Conservation (phyloP, 2,888 invertebrate species). For the Bruchidius siliquastri region DNA sequence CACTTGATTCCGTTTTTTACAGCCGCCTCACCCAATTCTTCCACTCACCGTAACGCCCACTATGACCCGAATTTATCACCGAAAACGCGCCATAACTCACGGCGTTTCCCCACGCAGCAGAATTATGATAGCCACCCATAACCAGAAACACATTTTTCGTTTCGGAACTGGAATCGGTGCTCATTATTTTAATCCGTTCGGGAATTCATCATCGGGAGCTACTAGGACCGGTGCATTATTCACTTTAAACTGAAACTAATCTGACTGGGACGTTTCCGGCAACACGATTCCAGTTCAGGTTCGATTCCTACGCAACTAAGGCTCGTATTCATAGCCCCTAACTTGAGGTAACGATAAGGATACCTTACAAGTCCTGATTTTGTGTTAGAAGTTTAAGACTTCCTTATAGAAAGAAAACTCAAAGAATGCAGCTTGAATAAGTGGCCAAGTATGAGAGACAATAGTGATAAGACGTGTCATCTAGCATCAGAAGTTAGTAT, state of each 20-base stretch:
- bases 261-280: neutral
- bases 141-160: neutral
- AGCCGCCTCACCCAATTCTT: neutral
- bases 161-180: neutral
- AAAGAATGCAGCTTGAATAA: too few species aligned
- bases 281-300: too few species aligned
- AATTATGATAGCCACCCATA: neutral
- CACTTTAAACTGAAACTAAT: neutral
- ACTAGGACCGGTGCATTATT: neutral
- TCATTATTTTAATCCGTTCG: neutral
- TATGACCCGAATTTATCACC: neutral
- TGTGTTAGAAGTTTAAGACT: too few species aligned
- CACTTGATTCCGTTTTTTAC: neutral
- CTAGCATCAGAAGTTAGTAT: too few species aligned
- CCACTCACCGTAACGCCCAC: neutral
- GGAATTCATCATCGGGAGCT: neutral
- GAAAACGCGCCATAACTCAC: neutral
- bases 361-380: too few species aligned
- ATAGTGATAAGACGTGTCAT: too few species aligned
- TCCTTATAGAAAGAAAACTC: too few species aligned
- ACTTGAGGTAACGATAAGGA: too few species aligned
- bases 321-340: too few species aligned
- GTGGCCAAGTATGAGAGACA: too few species aligned
- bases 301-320: too few species aligned
- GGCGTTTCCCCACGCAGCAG: neutral